These are phyloP conservation scores for Seira musarum DNA, from an alignment of 2,888 invertebrate genomes.

Conservation along the genomic window DNA sequence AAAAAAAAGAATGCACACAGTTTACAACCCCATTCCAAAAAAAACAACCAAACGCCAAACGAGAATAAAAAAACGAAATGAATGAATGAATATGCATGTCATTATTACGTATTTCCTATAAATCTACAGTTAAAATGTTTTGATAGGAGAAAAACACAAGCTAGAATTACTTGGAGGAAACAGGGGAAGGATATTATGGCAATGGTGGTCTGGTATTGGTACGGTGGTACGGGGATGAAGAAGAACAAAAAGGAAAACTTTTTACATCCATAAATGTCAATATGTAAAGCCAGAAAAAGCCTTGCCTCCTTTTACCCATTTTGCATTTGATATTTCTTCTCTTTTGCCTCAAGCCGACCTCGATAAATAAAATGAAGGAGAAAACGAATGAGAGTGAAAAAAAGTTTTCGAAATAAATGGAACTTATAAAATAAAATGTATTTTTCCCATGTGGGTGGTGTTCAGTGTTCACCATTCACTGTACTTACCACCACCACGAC, in stretches of 20 bases:
- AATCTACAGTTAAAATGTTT: not conserved
- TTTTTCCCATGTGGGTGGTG: constrained; percentile 45
- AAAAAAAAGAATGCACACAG: not conserved
- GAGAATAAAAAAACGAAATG: too few relatives aligned
- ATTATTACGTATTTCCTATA: too few relatives aligned
- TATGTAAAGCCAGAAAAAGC: constrained; percentile 32
- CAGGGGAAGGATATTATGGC: not conserved
- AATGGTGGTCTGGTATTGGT: too few relatives aligned
- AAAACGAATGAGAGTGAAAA: constrained; percentile 18
- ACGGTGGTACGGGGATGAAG: not conserved
- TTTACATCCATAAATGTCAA: constrained; percentile 59
- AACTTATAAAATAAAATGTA: constrained; percentile 20
- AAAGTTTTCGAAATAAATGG: constrained; percentile 36
- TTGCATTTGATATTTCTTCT: constrained; percentile 15
- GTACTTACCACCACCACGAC: too few relatives aligned
- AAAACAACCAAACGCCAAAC: constrained; percentile 1
- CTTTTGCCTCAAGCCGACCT: constrained; percentile 38
- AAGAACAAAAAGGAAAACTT: constrained; percentile 33
- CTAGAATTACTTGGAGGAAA: not conserved
- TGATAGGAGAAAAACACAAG: not conserved
- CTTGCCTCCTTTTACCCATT: constrained; percentile 22
- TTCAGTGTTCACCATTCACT: not conserved
- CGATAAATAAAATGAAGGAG: constrained; percentile 41
- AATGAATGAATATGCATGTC: too few relatives aligned
- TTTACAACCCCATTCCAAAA: not conserved